phyloP scores from a whole-genome alignment of 2,888 invertebrate species.

The Calameuta filiformis region DNA sequence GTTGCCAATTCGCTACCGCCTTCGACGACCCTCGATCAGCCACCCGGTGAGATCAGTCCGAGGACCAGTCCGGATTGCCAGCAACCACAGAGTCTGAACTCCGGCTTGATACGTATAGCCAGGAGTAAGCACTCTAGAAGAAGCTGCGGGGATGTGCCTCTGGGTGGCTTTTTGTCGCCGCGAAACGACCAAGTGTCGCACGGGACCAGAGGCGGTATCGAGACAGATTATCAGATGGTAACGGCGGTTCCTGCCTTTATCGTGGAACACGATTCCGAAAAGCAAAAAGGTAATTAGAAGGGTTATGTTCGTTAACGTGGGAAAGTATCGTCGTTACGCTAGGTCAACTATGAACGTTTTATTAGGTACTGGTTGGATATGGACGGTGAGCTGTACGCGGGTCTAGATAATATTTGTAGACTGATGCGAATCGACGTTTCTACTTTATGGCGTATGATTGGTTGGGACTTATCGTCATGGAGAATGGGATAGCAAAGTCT shows the following conservation, averaged over 20 bases:
- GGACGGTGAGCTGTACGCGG: neutral
- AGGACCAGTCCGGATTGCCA: conserved; percentile 27
- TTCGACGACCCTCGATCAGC: conserved; percentile 43
- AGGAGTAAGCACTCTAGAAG: conserved; percentile 56
- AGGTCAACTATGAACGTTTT: neutral
- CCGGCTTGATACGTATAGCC: conserved; percentile 53
- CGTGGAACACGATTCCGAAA: conserved; percentile 75
- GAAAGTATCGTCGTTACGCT: neutral
- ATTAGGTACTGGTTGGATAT: neutral
- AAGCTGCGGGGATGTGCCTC: conserved; percentile 35
- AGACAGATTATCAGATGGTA: conserved; percentile 77
- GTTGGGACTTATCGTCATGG: neutral
- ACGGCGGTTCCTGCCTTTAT: conserved; percentile 83
- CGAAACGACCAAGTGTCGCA: conserved; percentile 37
- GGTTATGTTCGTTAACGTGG: neutral
- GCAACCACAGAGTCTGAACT: conserved; percentile 36
- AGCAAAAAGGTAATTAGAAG: conserved; percentile 68
- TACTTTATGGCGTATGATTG: neutral
- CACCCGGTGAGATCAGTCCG: conserved; percentile 35
- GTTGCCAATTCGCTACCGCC: conserved; percentile 64
- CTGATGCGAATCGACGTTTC: neutral
- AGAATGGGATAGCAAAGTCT: neutral
- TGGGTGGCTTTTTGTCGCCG: conserved; percentile 15
- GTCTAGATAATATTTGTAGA: neutral
- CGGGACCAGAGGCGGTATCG: conserved; percentile 28